A percentile compares a stretch with the other conserved stretches of the same genome.
phyloP scores from a whole-genome alignment of 1,140 invertebrate species.

The Saccostrea glomerata region DNA sequence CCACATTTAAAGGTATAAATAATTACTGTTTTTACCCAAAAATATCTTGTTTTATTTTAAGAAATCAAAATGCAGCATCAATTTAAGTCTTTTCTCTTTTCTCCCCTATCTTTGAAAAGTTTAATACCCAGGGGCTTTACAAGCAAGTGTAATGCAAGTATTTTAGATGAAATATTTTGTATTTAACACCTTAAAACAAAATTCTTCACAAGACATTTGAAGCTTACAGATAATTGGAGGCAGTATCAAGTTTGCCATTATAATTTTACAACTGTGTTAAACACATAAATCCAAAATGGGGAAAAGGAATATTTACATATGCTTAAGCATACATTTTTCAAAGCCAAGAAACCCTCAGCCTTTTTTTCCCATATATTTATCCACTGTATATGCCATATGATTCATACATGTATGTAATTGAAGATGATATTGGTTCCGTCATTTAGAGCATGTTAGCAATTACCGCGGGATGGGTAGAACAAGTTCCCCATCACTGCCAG shows the following conservation, averaged over 20 bases:
- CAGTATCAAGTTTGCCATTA: constrained; percentile 20
- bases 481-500: not conserved
- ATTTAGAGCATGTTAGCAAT: constrained; percentile 21
- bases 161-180: not conserved
- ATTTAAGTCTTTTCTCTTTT: not conserved
- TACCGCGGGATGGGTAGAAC: not conserved
- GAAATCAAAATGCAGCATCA: constrained; percentile 19
- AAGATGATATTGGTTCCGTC: not conserved
- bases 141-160: not conserved
- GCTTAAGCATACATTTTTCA: not conserved
- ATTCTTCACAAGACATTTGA: not conserved
- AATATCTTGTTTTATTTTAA: not conserved
- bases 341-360: not conserved
- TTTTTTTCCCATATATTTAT: not conserved
- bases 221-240: not conserved
- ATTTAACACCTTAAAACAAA: constrained; percentile 16
- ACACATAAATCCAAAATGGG: not conserved
- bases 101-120: not conserved
- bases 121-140: not conserved
- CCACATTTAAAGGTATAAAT: not conserved
- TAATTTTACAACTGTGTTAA: constrained; percentile 7
- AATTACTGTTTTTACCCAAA: constrained; percentile 9
- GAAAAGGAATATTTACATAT: not conserved
- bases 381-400: not conserved
- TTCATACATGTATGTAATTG: constrained; percentile 2